Conservation (phyloP, 2,888 invertebrate species). For the Artemia sp. region DNA sequence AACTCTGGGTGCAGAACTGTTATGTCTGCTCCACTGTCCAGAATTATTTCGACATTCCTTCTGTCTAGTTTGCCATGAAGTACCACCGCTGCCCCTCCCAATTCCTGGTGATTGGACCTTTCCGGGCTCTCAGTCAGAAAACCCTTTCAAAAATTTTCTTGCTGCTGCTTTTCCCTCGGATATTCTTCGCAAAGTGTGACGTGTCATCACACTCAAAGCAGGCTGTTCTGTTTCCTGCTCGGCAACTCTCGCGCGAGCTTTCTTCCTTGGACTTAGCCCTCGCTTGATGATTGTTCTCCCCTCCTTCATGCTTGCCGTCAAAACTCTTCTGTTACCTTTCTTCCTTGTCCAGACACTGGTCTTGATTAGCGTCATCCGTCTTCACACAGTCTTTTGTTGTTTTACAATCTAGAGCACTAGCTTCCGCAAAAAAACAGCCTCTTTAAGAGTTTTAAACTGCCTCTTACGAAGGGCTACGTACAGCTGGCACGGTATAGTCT, state of each 20-base stretch:
- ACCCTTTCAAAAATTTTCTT: too few species aligned
- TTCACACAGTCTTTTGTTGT: not conserved
- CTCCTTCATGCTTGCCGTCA: too few species aligned
- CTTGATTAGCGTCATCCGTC: too few species aligned
- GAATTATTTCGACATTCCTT: not conserved
- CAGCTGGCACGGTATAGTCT: not conserved
- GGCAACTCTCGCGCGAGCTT: too few species aligned
- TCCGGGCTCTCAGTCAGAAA: too few species aligned
- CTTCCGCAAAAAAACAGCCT: conserved; percentile 3
- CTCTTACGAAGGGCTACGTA: not conserved
- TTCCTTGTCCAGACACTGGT: not conserved
- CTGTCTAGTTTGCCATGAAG: not conserved
- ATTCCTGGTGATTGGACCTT: too few species aligned
- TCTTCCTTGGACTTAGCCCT: too few species aligned
- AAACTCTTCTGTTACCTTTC: not conserved
- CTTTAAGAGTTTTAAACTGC: conserved; percentile 3
- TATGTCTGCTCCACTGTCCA: conserved; percentile 1
- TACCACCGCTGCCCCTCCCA: too few species aligned
- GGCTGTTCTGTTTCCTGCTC: not conserved
- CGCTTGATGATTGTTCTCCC: too few species aligned
- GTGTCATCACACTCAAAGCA: too few species aligned
- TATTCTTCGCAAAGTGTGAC: too few species aligned
- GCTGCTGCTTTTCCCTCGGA: too few species aligned
- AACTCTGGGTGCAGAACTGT: not conserved
- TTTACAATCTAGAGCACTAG: not conserved